Base-by-base conservation (phyloP, 2,888 invertebrate species). In the Epinotia nisella region DNA sequence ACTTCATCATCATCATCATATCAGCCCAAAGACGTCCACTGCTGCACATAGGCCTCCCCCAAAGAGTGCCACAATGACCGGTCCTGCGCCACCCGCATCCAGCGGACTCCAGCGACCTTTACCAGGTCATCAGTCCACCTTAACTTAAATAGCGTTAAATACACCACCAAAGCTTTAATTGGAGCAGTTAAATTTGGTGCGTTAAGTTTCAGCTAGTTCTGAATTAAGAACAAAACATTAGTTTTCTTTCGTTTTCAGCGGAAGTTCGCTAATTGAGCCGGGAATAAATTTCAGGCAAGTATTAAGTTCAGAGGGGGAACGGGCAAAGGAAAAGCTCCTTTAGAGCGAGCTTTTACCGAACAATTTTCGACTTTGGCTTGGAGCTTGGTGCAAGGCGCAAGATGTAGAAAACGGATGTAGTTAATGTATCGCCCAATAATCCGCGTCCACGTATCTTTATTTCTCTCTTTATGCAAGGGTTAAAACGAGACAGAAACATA, bases 191-290 rank as follows among this genome's bases (percentile, higher is more conserved):
- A 55, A 66, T 55, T 35, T 55, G 60, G 61, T 39, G 71, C 65
- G 24, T 39, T 53, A 55, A 71, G 55, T 67, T 67, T 9, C 15
- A 56, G 24, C 64, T 51, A 58, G 66, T 56, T 56, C n/a, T 56
- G 45, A 67, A 72, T 72, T 67, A 62, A 72, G 59, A 71, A 68
- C 60, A 68, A 72, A 61, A 72, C 72, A 68, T 68, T 68, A 68
- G 67, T 72, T 72, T 72, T 62, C 72, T 68, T 72, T 72, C 61
- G 61, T 61, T 72, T 72, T 74, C 59, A 72, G 39, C 17, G 39
- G 45, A 77, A 76, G 71, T 77, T 77, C 59, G 51, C 75, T 77
- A 77, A 77, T 77, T 77, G 77, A 76, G 75, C 75, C 55, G 55
- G 56, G 75, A 76, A 76, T 77, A 76, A 76, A 77, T 77, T 77